Base-by-base conservation (phyloP, 2,888 invertebrate genomes). In the Netelia virgata region DNA sequence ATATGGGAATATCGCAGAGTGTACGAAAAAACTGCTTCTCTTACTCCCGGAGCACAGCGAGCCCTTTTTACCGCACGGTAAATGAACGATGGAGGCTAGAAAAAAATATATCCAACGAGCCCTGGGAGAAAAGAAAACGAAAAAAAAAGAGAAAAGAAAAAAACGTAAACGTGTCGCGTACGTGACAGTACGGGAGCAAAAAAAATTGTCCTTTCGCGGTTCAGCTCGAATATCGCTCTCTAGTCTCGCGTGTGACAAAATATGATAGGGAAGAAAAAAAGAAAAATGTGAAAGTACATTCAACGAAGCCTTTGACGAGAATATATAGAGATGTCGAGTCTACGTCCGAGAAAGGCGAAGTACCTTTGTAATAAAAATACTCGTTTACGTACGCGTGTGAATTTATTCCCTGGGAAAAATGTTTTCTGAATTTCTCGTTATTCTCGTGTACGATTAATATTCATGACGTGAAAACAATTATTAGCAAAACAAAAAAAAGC, bases 21-120 rank as follows among this genome's bases (percentile, higher is more conserved):
- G 77, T 87, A 84, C 79, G 73, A 76, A 63, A 83, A 84, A 83
- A 83, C 85, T 74, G 86, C 85, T 86, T 84, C 84, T 75, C 82
- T 82, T 75, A 84, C 84, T 83, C 61, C 78, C 79, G 68, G 77
- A 64, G 78, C 55, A 10, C 18, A n/a, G n/a, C 70, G 72, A 83
- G 81, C 77, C 83, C 53, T 53, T 36, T 82, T 84, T 83, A 68
- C 78, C 64, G 47, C 80, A 69, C 78, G 82, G 83, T 79, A 86
- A 84, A 81, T 83, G 57, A 84, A 84, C 82, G 73, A 61, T 76
- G 53, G 63, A 68, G 74, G 81, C 83, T 75, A 72, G 59, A 82
- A 79, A 85, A 85, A 85, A 77, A 81, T 73, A 83, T 83, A 57
- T 81, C 16, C 64, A 80, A 47, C 61, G 55, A 80, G 41, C 69